Percentiles rank a stretch among this genome's conserved stretches.
Conservation (phyloP, 2,113 vertebrate species). For the Scortum barcoo region DNA sequence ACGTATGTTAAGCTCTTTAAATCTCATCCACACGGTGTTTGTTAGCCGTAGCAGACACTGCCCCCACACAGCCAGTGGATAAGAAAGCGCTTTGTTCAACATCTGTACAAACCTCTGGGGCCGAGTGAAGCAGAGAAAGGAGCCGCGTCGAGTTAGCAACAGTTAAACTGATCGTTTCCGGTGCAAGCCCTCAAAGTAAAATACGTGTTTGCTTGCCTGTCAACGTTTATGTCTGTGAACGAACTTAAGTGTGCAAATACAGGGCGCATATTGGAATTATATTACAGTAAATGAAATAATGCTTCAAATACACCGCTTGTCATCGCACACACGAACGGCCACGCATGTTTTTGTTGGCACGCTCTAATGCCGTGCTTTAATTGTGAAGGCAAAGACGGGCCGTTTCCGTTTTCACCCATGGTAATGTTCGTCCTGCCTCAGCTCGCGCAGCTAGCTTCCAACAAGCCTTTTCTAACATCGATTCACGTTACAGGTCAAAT, state of each 20-base stretch:
- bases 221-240: rapidly evolving
- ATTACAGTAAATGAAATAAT: rapidly evolving
- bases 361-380: neutral
- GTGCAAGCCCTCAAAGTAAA: neutral
- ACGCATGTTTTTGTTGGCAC: neutral
- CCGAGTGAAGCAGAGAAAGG: slow-evolving; percentile 44
- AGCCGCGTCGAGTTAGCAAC: neutral
- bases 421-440: neutral
- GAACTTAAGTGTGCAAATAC: rapidly evolving
- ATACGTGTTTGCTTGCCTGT: rapidly evolving
- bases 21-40: rapidly evolving
- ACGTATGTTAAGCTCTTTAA: rapidly evolving
- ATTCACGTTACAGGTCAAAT: neutral
- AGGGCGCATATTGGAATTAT: rapidly evolving
- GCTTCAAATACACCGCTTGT: no score
- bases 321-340: neutral
- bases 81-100: slow-evolving; percentile 41
- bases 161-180: neutral
- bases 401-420: slow-evolving; percentile 25
- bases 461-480: neutral
- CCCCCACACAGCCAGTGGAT: neutral
- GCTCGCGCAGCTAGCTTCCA: slow-evolving; percentile 13
- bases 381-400: slow-evolving; percentile 13
- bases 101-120: slow-evolving; percentile 75
- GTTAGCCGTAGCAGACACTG: rapidly evolving